These are phyloP conservation scores for Galaxias olidus DNA, from an alignment of 2,797 vertebrate genomes.

Conservation along the genomic window DNA sequence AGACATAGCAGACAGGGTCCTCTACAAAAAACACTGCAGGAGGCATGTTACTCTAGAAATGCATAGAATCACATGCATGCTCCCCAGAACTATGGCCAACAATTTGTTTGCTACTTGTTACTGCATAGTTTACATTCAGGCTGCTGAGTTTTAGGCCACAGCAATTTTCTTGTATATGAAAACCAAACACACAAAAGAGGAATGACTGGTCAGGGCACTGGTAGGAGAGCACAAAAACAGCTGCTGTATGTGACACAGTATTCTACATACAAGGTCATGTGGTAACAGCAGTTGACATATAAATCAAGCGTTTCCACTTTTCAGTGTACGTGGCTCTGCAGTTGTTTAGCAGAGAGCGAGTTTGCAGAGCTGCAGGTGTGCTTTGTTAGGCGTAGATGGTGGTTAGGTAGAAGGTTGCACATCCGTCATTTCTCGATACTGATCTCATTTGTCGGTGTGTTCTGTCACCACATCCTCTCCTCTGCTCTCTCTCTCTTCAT, in stretches of 20 bases:
- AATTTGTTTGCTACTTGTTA: neutral
- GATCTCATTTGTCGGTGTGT: slow-evolving; percentile 13
- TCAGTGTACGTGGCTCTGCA: neutral
- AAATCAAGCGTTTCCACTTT: slow-evolving; percentile 8
- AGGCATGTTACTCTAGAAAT: too few species aligned
- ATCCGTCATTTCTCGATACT: slow-evolving; percentile 28
- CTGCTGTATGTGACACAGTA: neutral
- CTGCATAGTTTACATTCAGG: neutral
- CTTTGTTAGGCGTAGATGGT: slow-evolving; percentile 24
- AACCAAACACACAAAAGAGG: too few species aligned
- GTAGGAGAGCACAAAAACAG: slow-evolving; percentile 22
- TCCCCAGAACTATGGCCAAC: too few species aligned
- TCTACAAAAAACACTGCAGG: slow-evolving; percentile 26
- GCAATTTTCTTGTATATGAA: too few species aligned
- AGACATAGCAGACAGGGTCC: slow-evolving; percentile 5
- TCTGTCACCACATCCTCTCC: slow-evolving; percentile 64
- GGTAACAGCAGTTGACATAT: slow-evolving; percentile 42
- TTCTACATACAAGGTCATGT: neutral
- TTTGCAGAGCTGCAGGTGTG: slow-evolving; percentile 52
- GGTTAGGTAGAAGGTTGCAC: slow-evolving; percentile 40
- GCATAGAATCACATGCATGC: too few species aligned
- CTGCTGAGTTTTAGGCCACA: neutral
- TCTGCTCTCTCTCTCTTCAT: slow-evolving; percentile 23
- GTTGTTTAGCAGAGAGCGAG: neutral
- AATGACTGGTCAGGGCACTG: too few species aligned